Conservation (phyloP, 2,113 vertebrate species). For the Canis aureus region DNA sequence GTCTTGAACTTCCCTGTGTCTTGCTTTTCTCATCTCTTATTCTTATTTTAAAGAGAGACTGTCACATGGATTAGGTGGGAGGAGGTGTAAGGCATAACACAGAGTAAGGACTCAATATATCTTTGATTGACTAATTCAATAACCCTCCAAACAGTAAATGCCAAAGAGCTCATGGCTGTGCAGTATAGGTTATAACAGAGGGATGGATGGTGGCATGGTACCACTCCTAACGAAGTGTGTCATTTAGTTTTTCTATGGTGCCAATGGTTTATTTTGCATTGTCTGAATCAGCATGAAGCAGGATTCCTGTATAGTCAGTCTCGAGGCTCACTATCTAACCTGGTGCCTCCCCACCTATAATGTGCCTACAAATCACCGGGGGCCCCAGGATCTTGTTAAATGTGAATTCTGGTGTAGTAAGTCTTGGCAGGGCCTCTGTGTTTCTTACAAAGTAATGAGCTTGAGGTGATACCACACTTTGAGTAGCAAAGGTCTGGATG, state of each 20-base stretch:
- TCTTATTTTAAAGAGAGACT: neutral
- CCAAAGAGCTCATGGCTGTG: neutral
- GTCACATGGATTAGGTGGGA: neutral
- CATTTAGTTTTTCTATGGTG: neutral
- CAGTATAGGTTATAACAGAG: neutral
- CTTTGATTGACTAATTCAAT: neutral
- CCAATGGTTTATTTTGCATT: neutral
- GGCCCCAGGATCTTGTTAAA: neutral
- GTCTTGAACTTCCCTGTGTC: too few relatives aligned
- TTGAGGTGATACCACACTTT: neutral
- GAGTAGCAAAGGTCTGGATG: neutral
- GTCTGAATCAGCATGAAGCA: neutral
- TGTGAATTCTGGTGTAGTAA: neutral
- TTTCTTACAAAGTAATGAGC: neutral
- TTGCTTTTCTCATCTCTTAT: neutral
- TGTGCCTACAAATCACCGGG: neutral
- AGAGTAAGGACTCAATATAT: rapidly evolving
- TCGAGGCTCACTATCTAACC: neutral
- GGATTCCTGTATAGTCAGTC: neutral
- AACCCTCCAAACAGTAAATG: too few relatives aligned
- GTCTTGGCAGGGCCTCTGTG: neutral
- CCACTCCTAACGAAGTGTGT: neutral
- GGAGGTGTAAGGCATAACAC: neutral
- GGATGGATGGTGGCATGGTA: too few relatives aligned
- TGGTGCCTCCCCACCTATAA: neutral